Percentiles rank a stretch among this genome's conserved stretches.
These are phyloP conservation scores for Gavialis gangeticus DNA, from an alignment of 2,113 vertebrate species.

Conservation along the genomic window DNA sequence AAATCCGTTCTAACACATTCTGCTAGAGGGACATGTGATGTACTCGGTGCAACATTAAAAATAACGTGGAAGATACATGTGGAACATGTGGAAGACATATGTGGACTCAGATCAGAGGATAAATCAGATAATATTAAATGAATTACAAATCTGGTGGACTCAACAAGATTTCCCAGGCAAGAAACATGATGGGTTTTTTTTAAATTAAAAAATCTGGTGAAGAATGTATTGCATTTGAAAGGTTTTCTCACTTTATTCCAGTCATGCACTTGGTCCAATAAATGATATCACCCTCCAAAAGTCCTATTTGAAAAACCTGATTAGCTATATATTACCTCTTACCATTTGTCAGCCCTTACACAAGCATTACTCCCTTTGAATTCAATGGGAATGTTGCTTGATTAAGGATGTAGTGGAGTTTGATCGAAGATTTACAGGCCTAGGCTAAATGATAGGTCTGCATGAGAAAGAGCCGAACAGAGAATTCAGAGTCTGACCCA, in stretches of 20 bases:
- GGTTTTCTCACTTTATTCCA: too few species aligned
- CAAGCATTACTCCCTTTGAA: background rate
- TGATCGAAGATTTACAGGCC: background rate
- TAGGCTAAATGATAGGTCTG: accelerated
- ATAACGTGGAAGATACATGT: background rate
- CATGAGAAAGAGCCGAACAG: background rate
- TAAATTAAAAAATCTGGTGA: too few species aligned
- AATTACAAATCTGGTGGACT: background rate
- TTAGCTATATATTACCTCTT: background rate
- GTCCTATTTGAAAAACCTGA: too few species aligned
- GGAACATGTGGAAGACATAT: background rate
- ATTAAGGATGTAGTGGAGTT: background rate
- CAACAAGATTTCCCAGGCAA: background rate
- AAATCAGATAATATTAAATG: background rate
- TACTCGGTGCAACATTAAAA: background rate
- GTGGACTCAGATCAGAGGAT: background rate
- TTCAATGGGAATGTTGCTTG: background rate
- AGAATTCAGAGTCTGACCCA: background rate
- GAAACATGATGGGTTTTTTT: background rate
- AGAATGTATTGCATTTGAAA: too few species aligned
- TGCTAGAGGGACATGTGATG: background rate
- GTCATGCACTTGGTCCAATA: too few species aligned
- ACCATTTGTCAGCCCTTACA: background rate
- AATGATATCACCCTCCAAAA: too few species aligned
- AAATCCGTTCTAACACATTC: background rate